Evolutionary conservation across 2,113 vertebrate species (phyloP).

Genomic region (Eulacestoma nigropectus): DNA sequence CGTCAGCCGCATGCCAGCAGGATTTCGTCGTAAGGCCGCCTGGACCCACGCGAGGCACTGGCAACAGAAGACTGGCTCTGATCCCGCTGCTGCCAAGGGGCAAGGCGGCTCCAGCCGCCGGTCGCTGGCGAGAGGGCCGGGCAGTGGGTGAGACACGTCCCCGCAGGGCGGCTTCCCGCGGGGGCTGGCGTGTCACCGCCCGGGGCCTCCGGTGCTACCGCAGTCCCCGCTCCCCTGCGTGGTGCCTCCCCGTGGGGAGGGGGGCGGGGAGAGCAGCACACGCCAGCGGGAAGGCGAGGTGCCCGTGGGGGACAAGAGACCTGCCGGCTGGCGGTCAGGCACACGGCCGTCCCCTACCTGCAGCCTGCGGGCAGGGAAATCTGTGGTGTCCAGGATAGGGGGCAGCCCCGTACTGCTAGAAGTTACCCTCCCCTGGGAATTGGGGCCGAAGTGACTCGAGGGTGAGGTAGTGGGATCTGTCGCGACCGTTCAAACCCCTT

Average conservation of each 20-base stretch:
- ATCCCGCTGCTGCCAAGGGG: neutral
- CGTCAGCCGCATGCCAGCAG: neutral
- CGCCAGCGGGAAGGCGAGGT: neutral
- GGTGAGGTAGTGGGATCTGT: neutral
- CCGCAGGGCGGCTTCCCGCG: neutral
- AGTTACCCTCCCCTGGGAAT: neutral
- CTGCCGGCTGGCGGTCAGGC: neutral
- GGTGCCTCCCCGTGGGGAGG: neutral
- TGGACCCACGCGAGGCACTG: neutral
- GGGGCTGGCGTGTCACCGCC: neutral
- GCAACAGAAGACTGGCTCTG: neutral
- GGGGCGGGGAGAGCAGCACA: neutral
- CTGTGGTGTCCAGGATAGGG: neutral
- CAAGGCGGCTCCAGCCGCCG: neutral
- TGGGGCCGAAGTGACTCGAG: neutral
- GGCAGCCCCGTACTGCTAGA: neutral
- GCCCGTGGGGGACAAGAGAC: neutral
- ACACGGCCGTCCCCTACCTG: neutral
- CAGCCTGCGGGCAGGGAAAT: neutral
- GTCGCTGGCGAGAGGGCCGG: neutral
- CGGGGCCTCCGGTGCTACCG: neutral
- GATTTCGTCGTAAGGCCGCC: neutral
- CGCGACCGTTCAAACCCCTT: fast-evolving
- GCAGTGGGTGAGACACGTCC: neutral
- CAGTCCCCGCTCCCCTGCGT: neutral